Evolutionary conservation across 2,888 invertebrate species (phyloP).

Genomic region (Eledone cirrhosa): DNA sequence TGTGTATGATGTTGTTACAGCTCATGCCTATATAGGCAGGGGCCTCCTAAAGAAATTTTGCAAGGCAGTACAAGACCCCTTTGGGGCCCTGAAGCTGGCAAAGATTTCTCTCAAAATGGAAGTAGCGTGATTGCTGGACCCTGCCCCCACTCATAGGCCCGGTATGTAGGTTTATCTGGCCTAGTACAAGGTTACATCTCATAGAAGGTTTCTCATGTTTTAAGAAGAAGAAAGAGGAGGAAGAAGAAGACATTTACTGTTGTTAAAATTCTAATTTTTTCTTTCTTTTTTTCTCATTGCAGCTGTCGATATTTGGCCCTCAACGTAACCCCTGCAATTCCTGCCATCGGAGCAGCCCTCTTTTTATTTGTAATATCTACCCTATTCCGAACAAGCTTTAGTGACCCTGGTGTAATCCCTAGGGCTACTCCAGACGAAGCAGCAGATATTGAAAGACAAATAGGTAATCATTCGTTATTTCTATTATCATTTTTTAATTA

Average conservation of each 20-base stretch:
- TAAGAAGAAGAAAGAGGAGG: too few species aligned
- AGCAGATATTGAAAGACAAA: conserved; percentile 87
- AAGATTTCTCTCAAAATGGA: too few species aligned
- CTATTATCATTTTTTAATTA: not conserved
- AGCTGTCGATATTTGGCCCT: conserved; percentile 91
- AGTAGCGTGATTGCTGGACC: too few species aligned
- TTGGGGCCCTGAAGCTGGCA: too few species aligned
- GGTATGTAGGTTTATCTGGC: too few species aligned
- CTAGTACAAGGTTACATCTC: too few species aligned
- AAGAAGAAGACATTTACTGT: too few species aligned
- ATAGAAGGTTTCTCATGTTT: not conserved
- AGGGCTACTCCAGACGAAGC: conserved; percentile 86
- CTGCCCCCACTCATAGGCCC: too few species aligned
- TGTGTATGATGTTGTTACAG: too few species aligned
- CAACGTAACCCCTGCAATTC: conserved; percentile 89
- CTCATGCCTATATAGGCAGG: too few species aligned
- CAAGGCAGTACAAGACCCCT: too few species aligned
- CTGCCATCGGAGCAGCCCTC: conserved; percentile 87
- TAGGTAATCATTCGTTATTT: conserved; percentile 72
- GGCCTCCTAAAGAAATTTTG: too few species aligned
- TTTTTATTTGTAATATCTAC: conserved; percentile 93
- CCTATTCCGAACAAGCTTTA: conserved; percentile 89
- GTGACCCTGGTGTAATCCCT: conserved; percentile 93
- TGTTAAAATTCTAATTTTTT: not conserved
- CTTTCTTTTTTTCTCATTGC: conserved; percentile 46